Conservation (phyloP, 2,113 vertebrate species). For the Mastomys coucha region DNA sequence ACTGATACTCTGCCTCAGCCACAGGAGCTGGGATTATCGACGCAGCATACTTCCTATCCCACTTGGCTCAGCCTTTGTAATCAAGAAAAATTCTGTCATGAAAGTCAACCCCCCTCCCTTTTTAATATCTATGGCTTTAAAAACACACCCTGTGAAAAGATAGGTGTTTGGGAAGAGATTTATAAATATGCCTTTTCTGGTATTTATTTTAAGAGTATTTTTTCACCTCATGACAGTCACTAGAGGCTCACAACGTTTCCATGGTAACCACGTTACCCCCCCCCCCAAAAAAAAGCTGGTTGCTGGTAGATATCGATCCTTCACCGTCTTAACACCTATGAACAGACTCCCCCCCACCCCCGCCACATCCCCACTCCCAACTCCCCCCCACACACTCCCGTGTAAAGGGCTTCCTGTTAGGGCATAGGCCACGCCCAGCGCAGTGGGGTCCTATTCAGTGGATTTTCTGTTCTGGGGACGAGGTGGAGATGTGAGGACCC, state of each 20-base stretch:
- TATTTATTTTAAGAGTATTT: conserved; percentile 78
- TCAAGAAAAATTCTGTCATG: conserved; percentile 36
- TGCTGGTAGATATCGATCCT: conserved; percentile 49
- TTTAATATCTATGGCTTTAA: neutral
- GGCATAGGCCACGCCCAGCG: neutral
- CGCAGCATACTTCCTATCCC: too few species aligned
- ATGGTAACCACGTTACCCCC: conserved; percentile 53
- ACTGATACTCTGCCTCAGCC: neutral
- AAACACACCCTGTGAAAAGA: conserved; percentile 38
- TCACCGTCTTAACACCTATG: neutral
- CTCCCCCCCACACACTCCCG: too few species aligned
- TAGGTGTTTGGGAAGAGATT: conserved; percentile 66
- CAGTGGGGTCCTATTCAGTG: accelerated
- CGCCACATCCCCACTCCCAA: too few species aligned
- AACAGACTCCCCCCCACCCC: neutral
- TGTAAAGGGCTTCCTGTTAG: neutral
- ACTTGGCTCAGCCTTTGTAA: neutral
- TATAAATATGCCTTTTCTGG: conserved; percentile 74
- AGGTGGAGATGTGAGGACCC: neutral
- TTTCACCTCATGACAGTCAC: conserved; percentile 77
- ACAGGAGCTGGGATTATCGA: neutral
- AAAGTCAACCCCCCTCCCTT: neutral
- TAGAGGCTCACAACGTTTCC: conserved; percentile 63
- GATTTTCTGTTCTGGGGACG: neutral
- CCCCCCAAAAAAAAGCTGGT: neutral